A percentile compares a stretch with the other conserved stretches of the same genome.
These are phyloP conservation scores for Murina feae DNA, from an alignment of 2,113 vertebrate species.

Conservation along the genomic window DNA sequence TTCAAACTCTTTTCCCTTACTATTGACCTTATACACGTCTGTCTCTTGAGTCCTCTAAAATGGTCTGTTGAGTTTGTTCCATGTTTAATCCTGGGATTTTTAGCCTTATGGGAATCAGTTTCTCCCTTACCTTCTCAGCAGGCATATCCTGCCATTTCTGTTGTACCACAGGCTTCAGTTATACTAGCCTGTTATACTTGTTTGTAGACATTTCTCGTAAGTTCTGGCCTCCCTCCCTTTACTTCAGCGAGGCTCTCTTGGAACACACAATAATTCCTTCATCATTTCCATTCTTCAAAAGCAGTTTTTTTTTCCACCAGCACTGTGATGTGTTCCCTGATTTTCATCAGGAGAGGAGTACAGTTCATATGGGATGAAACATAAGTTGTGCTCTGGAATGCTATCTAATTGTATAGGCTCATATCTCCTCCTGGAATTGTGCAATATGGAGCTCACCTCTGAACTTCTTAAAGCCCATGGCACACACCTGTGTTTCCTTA, in stretches of 20 bases:
- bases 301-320: not conserved
- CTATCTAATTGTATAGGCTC: not conserved
- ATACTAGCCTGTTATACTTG: not conserved
- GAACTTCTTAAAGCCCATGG: not conserved
- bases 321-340: not conserved
- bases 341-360: not conserved
- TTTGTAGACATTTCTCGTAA: not conserved
- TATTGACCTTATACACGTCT: not conserved
- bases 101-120: too few relatives aligned
- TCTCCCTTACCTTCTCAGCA: not conserved
- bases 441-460: not conserved
- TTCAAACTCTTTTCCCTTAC: not conserved
- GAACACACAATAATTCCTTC: not conserved
- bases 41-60: not conserved
- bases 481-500: not conserved
- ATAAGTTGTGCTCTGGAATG: not conserved
- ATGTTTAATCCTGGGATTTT: not conserved
- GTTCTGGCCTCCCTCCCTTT: not conserved
- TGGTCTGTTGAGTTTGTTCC: not conserved
- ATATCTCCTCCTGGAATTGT: not conserved
- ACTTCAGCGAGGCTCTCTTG: not conserved
- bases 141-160: not conserved
- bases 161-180: not conserved
- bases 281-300: not conserved
- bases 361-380: not conserved